Base-by-base conservation (phyloP, 2,113 vertebrate genomes). In the Ptilorrhoa leucosticta region DNA sequence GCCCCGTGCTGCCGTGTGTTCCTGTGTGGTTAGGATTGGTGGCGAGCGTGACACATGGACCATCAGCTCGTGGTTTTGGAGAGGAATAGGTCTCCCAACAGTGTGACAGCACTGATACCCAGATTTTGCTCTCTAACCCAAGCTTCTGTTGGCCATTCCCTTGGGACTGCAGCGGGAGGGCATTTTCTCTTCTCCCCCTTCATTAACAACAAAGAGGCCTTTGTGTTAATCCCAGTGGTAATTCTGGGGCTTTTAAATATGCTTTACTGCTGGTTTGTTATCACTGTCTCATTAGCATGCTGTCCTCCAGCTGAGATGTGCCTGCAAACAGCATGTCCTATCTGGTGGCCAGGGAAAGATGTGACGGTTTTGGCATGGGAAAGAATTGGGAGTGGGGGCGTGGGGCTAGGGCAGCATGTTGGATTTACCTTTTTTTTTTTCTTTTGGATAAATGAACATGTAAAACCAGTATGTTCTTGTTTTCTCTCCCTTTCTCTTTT, bases 211-310 rank as follows among this genome's bases (percentile, higher is more conserved):
- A 96, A 80, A 91, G 92, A 72, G 50, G 16, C 53, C 72, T 96
- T 95, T 97, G 85, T 97, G 76, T 84, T 88, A 75, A 64, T 78
- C 68, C 63, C 79, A 91, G 64, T 66, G 47, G 93, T 89, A 69
- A 86, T 89, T 92, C 82, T 68, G 76, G 22, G 42, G 24, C 83
- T 90, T 58, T 76, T 86, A 87, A 61, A 80, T 93, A 84, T 37
- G 66, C 33, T 81, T 61, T 80, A 51, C 50, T n/a, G 20, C 51
- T 76, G 57, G 6, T 79, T 89, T 70, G 54, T 93, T 80, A 73
- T 87, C 72, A 13, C 44, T n/a, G 27, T 50, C 84, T 94, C 81
- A 95, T 96, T 92, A 79, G 37, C 58, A 79, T 90, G 56, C 78
- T 70, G 60, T 65, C 42, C 42, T 76, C 80, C 71, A 61, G 71